These are phyloP conservation scores for Wasmannia auropunctata DNA, from an alignment of 1,140 invertebrate species.

Conservation along the genomic window DNA sequence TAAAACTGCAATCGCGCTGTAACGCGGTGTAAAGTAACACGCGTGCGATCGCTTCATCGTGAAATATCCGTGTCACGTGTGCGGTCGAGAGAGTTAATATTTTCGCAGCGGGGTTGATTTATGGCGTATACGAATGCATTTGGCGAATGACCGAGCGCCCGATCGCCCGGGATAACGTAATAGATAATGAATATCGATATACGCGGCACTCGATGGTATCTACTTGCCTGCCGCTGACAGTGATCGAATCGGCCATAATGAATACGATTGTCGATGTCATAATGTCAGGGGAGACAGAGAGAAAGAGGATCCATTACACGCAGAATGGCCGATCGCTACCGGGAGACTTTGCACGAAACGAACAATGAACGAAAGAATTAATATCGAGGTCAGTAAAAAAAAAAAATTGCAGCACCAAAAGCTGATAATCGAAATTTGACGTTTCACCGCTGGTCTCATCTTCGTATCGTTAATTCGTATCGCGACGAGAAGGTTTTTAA, in stretches of 20 bases:
- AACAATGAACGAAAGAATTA: not conserved
- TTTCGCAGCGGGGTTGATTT: constrained; percentile 51
- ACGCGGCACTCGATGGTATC: constrained; percentile 23
- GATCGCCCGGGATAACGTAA: constrained; percentile 50
- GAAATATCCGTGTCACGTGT: constrained; percentile 50
- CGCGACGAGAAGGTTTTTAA: not conserved
- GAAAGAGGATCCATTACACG: not conserved
- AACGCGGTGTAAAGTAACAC: constrained; percentile 48
- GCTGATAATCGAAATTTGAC: not conserved
- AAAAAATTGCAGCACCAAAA: not conserved
- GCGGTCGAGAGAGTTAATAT: constrained; percentile 59
- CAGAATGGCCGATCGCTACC: not conserved
- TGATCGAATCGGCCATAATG: constrained; percentile 40
- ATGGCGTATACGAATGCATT: constrained; percentile 40
- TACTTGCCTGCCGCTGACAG: constrained; percentile 35
- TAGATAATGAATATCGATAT: constrained; percentile 55
- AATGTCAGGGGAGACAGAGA: constrained; percentile 24
- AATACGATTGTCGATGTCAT: constrained; percentile 53
- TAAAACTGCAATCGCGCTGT: constrained; percentile 54
- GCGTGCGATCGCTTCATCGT: constrained; percentile 47
- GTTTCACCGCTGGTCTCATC: not conserved
- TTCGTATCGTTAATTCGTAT: not conserved
- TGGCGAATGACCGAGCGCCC: constrained; percentile 44
- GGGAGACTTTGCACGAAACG: not conserved
- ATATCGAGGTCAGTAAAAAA: not conserved